phyloP scores from a whole-genome alignment of 2,797 vertebrate species.

The Coluber constrictor region DNA sequence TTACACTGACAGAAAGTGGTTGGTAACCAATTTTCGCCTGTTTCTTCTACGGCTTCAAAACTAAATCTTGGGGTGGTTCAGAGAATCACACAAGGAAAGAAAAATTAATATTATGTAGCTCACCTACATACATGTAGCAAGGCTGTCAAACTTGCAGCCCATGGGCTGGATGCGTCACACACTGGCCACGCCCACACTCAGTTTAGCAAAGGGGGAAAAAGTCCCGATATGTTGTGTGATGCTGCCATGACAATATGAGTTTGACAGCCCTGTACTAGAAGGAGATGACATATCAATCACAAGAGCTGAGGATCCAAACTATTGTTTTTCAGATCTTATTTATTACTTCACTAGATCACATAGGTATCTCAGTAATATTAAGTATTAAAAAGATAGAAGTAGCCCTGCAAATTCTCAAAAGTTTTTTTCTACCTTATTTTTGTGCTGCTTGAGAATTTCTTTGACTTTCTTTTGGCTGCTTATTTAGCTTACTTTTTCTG shows the following conservation, averaged over 20 bases:
- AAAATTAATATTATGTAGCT: background rate
- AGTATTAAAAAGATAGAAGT: background rate
- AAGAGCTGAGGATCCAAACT: background rate
- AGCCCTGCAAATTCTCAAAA: background rate
- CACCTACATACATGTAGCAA: background rate
- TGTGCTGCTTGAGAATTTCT: background rate
- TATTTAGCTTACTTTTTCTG: background rate
- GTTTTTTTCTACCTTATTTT: background rate
- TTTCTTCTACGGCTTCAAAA: background rate
- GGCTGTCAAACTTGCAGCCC: too few relatives aligned
- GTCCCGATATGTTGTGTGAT: too few relatives aligned
- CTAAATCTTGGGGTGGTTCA: background rate
- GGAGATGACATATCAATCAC: background rate
- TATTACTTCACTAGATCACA: background rate
- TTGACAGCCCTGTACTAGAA: background rate
- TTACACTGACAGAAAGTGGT: background rate
- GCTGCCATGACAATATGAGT: too few relatives aligned
- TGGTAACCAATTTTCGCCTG: background rate
- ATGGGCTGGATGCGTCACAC: accelerated
- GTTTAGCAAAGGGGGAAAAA: too few relatives aligned
- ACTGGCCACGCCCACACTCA: too few relatives aligned
- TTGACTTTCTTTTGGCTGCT: background rate
- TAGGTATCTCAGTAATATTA: background rate
- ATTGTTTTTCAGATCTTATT: background rate
- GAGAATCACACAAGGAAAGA: background rate